Conservation (phyloP, 2,888 invertebrate genomes). For the Drosophila siamana region DNA sequence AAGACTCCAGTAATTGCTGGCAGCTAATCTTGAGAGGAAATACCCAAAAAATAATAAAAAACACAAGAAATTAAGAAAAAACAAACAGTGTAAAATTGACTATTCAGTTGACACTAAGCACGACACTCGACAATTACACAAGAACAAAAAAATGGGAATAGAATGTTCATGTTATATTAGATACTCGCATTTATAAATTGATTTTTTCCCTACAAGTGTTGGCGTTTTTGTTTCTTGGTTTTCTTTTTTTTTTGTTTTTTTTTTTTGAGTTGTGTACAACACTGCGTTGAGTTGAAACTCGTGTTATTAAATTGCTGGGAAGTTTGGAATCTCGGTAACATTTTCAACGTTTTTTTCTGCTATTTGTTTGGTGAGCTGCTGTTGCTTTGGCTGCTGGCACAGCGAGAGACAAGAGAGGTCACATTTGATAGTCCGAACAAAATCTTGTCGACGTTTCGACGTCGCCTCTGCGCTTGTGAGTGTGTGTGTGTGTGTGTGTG, state of each 20-base stretch:
- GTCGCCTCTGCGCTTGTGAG: conserved; percentile 22
- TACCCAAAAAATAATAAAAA: conserved; percentile 5
- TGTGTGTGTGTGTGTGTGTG: conserved; percentile 23
- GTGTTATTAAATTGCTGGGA: conserved; percentile 73
- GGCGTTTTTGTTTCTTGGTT: conserved; percentile 20
- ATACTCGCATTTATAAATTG: conserved; percentile 44
- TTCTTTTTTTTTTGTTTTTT: conserved; percentile 20
- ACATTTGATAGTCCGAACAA: conserved; percentile 77
- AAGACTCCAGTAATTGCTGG: conserved; percentile 40
- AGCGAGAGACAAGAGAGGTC: conserved; percentile 67
- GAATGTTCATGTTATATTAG: conserved; percentile 21
- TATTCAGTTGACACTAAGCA: conserved; percentile 31
- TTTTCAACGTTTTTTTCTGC: conserved; percentile 55
- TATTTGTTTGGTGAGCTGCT: conserved; percentile 37
- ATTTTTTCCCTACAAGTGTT: conserved; percentile 29
- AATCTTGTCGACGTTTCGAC: conserved; percentile 70
- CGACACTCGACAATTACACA: conserved; percentile 1
- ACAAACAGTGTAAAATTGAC: neutral
- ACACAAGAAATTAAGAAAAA: neutral
- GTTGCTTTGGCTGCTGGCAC: conserved; percentile 22
- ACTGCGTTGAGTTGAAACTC: conserved; percentile 71
- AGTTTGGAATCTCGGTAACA: conserved; percentile 58
- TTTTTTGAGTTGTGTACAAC: conserved; percentile 23
- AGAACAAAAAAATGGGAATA: neutral
- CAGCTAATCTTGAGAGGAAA: conserved; percentile 26